Conservation (phyloP, 1,140 invertebrate genomes). For the Olivierus martensii region DNA sequence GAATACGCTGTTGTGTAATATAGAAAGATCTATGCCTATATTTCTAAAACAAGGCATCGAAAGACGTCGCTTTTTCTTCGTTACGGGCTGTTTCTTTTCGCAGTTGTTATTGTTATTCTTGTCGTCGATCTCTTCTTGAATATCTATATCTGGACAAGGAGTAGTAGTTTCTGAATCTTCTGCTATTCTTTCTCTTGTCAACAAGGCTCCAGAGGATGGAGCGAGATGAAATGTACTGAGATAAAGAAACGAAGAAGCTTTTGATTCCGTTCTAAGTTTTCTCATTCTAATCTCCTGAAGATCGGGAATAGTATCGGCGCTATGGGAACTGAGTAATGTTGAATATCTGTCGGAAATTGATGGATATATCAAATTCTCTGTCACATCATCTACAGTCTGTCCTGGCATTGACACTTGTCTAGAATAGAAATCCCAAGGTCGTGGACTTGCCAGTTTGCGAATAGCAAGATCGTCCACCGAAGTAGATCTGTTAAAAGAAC, state of each 20-base stretch:
- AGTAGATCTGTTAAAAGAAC: no score
- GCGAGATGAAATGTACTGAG: slow-evolving; percentile 18
- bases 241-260: slow-evolving; percentile 17
- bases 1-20: slow-evolving; percentile 15
- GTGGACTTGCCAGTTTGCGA: no score
- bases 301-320: background rate
- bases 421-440: no score
- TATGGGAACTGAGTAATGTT: background rate
- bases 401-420: no score
- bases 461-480: no score
- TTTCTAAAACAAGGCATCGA: background rate
- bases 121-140: background rate
- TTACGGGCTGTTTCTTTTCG: no score
- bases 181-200: slow-evolving; percentile 13
- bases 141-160: no score
- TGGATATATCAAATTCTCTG: no score
- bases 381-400: no score
- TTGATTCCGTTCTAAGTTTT: background rate
- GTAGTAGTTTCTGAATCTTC: background rate
- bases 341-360: background rate
- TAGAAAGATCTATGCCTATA: slow-evolving; percentile 13
- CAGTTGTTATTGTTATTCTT: background rate
- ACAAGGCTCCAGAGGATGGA: slow-evolving; percentile 12
- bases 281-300: background rate
- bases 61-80: background rate